phyloP scores from a whole-genome alignment of 2,888 invertebrate species.

The Cephus runcator region DNA sequence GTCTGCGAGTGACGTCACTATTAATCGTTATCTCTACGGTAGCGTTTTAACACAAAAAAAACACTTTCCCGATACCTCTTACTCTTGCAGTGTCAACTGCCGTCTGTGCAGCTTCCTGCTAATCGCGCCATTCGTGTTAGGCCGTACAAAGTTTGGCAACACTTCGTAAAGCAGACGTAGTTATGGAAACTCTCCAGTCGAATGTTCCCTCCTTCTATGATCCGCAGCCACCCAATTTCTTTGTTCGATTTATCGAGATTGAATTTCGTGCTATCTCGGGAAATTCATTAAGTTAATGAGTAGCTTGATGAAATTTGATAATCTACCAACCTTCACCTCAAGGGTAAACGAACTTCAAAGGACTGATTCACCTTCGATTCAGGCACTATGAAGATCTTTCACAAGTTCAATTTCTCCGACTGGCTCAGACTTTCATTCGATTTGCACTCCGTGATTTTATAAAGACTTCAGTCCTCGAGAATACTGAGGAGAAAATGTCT shows the following conservation, averaged over 20 bases:
- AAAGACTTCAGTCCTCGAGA: not conserved
- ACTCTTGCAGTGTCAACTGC: not conserved
- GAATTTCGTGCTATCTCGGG: not conserved
- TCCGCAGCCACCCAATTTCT: not conserved
- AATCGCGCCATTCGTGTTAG: not conserved
- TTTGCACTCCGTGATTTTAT: not conserved
- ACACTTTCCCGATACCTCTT: no score
- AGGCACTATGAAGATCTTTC: not conserved
- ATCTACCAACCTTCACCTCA: not conserved
- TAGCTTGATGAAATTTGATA: not conserved
- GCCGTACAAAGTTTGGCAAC: not conserved
- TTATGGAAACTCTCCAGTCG: not conserved
- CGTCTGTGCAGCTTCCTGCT: not conserved
- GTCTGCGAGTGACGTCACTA: not conserved
- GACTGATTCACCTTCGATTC: no score
- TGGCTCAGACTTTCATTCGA: not conserved
- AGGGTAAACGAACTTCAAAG: not conserved
- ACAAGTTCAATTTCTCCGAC: not conserved
- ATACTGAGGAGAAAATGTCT: not conserved
- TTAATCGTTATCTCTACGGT: not conserved
- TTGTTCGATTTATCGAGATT: not conserved
- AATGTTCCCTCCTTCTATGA: not conserved
- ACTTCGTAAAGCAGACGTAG: not conserved
- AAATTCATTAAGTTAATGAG: not conserved
- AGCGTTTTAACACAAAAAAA: no score